A percentile compares a stretch with the other conserved stretches of the same genome.
phyloP scores from a whole-genome alignment of 2,888 invertebrate genomes.

The Cryptophagus acutangulus region DNA sequence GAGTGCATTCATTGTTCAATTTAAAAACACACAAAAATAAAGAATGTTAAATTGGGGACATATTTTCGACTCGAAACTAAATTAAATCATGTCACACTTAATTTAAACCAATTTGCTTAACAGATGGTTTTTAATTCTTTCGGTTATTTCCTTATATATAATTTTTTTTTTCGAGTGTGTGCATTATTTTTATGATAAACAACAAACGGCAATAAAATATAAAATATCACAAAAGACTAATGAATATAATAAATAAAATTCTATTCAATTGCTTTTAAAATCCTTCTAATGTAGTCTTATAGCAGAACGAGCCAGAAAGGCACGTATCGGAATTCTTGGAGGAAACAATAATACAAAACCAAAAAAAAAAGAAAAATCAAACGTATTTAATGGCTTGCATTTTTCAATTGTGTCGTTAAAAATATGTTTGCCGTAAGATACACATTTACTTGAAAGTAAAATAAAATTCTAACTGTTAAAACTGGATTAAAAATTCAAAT shows the following conservation, averaged over 20 bases:
- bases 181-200: neutral
- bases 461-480: no score
- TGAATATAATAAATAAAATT: slow-evolving; percentile 1
- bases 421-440: no score
- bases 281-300: neutral
- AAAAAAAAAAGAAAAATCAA: no score
- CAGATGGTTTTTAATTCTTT: neutral
- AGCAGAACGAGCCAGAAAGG: slow-evolving; percentile 2
- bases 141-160: neutral
- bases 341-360: slow-evolving; percentile 3
- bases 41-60: slow-evolving; percentile 4
- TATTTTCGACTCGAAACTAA: slow-evolving; percentile 20
- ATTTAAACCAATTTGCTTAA: slow-evolving; percentile 42
- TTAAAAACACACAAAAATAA: neutral
- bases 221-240: slow-evolving; percentile 1
- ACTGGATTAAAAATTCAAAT: no score
- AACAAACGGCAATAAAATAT: neutral
- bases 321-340: slow-evolving; percentile 3
- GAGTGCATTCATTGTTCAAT: neutral
- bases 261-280: neutral
- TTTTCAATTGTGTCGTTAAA: no score
- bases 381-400: no score
- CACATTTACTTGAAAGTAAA: no score
- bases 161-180: slow-evolving; percentile 2
- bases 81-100: slow-evolving; percentile 45